Conservation (phyloP, 2,888 invertebrate genomes). For the Abrostola tripartita region DNA sequence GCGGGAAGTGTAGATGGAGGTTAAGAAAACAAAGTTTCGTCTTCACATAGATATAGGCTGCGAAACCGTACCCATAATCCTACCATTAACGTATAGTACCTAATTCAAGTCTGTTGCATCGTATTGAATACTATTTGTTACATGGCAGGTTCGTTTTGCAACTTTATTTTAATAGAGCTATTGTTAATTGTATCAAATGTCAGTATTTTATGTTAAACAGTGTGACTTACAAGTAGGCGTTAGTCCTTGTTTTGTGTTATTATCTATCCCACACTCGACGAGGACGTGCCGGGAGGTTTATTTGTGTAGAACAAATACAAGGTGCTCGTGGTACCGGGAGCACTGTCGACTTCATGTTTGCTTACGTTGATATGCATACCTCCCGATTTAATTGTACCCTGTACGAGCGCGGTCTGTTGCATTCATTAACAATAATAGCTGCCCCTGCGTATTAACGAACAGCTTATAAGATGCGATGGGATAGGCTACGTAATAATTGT, state of each 20-base stretch:
- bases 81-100: slow-evolving; percentile 43
- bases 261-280: slow-evolving; percentile 71
- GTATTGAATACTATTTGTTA: slow-evolving; percentile 39
- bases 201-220: slow-evolving; percentile 10
- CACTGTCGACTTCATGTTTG: slow-evolving; percentile 74
- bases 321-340: slow-evolving; percentile 76
- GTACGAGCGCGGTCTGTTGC: slow-evolving; percentile 47
- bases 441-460: slow-evolving; percentile 51
- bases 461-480: slow-evolving; percentile 36
- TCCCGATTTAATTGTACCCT: slow-evolving; percentile 67
- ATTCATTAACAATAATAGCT: slow-evolving; percentile 38
- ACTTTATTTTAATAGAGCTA: slow-evolving; percentile 30
- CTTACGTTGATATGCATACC: slow-evolving; percentile 81
- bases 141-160: slow-evolving; percentile 56
- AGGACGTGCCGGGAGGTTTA: slow-evolving; percentile 76
- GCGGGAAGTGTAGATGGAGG: slow-evolving; percentile 78
- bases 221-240: slow-evolving; percentile 51
- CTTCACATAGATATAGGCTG: slow-evolving; percentile 70
- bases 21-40: slow-evolving; percentile 84
- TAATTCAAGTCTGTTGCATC: slow-evolving; percentile 42
- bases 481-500: slow-evolving; percentile 54
- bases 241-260: slow-evolving; percentile 69
- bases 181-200: background rate
- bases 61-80: slow-evolving; percentile 61
- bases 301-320: slow-evolving; percentile 82